phyloP scores from a whole-genome alignment of 2,113 vertebrate species.

The Naja naja region DNA sequence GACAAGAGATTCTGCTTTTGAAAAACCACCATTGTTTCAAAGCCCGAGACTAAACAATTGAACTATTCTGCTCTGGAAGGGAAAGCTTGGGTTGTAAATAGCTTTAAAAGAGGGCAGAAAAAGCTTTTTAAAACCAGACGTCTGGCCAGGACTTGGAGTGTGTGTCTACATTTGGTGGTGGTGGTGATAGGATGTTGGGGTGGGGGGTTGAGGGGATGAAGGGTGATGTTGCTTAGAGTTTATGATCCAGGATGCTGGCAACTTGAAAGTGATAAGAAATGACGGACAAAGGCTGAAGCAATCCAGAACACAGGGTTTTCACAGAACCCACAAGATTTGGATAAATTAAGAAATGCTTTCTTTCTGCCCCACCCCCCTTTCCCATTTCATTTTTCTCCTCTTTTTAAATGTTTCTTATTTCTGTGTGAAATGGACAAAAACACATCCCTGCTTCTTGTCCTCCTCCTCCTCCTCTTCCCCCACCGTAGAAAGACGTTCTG shows the following conservation, averaged over 20 bases:
- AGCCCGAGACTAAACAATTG: slow-evolving; percentile 69
- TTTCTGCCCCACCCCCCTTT: neutral
- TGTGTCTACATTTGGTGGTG: neutral
- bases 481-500: slow-evolving; percentile 49
- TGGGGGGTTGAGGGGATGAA: rapidly evolving
- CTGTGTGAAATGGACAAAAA: neutral
- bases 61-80: slow-evolving; percentile 61
- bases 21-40: slow-evolving; percentile 66
- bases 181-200: neutral
- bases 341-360: slow-evolving; percentile 51
- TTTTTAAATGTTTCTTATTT: neutral
- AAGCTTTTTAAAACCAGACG: slow-evolving; percentile 72
- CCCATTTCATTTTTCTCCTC: too few species aligned
- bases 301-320: slow-evolving; percentile 58
- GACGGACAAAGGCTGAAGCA: slow-evolving; percentile 74
- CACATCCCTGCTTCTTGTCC: neutral
- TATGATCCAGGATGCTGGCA: slow-evolving; percentile 64
- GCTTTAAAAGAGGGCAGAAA: slow-evolving; percentile 43
- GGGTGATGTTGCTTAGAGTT: slow-evolving; percentile 42
- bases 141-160: slow-evolving; percentile 68
- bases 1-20: slow-evolving; percentile 44
- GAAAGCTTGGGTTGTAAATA: slow-evolving; percentile 65
- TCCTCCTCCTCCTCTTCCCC: slow-evolving; percentile 16
- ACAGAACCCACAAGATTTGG: slow-evolving; percentile 63
- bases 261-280: slow-evolving; percentile 62